Conservation (phyloP, 2,888 invertebrate species). For the Cosmia trapezina region DNA sequence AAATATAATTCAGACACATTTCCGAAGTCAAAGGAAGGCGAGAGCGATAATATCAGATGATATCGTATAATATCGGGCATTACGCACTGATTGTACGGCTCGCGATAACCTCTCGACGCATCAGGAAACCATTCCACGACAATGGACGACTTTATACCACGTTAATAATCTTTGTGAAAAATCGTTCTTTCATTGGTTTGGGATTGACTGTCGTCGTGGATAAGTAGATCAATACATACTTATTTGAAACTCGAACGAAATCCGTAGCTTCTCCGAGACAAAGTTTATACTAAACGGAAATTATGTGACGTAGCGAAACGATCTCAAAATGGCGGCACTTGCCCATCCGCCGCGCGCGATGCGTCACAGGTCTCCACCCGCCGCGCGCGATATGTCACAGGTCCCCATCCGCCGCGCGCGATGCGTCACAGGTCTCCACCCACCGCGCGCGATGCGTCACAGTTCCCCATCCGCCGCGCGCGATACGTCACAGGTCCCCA, state of each 20-base stretch:
- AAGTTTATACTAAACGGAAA: too few relatives aligned
- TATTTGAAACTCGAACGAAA: not conserved
- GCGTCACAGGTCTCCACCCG: too few relatives aligned
- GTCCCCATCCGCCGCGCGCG: too few relatives aligned
- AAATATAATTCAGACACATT: constrained; percentile 38
- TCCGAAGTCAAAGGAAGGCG: constrained; percentile 10
- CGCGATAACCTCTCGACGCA: constrained; percentile 12
- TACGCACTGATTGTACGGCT: constrained; percentile 1
- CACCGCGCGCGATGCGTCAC: too few relatives aligned
- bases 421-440: too few relatives aligned
- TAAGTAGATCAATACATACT: not conserved
- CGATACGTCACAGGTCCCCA: too few relatives aligned
- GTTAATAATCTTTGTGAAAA: constrained; percentile 19
- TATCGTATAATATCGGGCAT: constrained; percentile 20
- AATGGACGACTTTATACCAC: constrained; percentile 17
- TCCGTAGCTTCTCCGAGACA: too few relatives aligned
- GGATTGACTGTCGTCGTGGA: not conserved
- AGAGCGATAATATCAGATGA: constrained; percentile 16
- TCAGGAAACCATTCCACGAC: constrained; percentile 20
- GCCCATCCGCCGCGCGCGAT: too few relatives aligned
- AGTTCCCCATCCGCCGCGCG: too few relatives aligned
- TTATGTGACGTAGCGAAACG: too few relatives aligned
- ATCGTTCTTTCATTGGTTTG: constrained; percentile 1
- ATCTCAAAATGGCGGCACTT: too few relatives aligned
- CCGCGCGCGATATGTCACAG: too few relatives aligned